phyloP scores from a whole-genome alignment of 1,140 invertebrate species.

The Cyrtorhinus lividipennis region DNA sequence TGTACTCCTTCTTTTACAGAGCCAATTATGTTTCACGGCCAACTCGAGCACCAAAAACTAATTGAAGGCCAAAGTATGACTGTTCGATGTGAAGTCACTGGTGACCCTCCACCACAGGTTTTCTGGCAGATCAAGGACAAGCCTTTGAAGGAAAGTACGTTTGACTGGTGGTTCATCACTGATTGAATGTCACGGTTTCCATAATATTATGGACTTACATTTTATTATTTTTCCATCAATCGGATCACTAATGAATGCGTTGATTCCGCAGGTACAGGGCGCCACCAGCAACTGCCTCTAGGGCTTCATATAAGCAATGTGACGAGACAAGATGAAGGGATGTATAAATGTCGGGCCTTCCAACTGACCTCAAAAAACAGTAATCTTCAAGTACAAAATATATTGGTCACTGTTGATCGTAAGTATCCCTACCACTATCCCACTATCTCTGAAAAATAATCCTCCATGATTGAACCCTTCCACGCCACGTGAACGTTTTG shows the following conservation, averaged over 20 bases:
- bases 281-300: background rate
- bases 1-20: background rate
- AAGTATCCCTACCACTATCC: too few relatives aligned
- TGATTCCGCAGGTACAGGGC: background rate
- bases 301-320: slow-evolving; percentile 12
- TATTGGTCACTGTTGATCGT: slow-evolving; percentile 6
- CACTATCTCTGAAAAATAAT: too few relatives aligned
- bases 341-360: slow-evolving; percentile 6
- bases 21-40: slow-evolving; percentile 4
- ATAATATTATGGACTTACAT: too few relatives aligned
- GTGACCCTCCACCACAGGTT: background rate
- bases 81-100: slow-evolving; percentile 5
- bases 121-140: background rate
- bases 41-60: background rate
- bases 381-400: background rate
- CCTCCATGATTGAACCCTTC: too few relatives aligned
- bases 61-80: slow-evolving; percentile 10
- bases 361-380: slow-evolving; percentile 12
- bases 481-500: too few relatives aligned
- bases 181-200: too few relatives aligned
- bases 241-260: too few relatives aligned
- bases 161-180: background rate
- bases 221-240: too few relatives aligned
- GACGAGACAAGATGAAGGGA: slow-evolving; percentile 4
- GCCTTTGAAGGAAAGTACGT: background rate